Percentiles rank a stretch among this genome's conserved stretches.
Evolutionary conservation across 2,797 vertebrate species (phyloP).

Genomic region (Oreochromis grahami): DNA sequence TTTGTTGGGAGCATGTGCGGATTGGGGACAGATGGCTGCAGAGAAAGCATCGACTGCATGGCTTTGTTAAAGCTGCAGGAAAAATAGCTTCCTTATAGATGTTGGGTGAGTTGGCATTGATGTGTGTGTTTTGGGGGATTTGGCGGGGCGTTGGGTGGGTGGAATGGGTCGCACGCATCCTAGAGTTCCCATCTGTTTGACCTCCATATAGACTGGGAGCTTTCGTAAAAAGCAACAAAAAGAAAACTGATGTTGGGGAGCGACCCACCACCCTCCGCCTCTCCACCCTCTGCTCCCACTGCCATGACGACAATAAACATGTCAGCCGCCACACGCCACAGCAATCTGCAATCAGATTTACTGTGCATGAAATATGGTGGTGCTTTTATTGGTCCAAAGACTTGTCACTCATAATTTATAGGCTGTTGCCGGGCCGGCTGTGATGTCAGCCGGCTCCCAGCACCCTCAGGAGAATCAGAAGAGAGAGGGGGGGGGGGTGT

Average conservation of each 20-base stretch:
- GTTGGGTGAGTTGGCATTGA: slow-evolving; percentile 24
- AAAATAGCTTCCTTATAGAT: slow-evolving; percentile 49
- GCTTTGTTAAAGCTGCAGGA: slow-evolving; percentile 50
- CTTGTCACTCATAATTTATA: slow-evolving; percentile 98
- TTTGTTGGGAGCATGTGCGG: slow-evolving; percentile 13
- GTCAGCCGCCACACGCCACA: slow-evolving; percentile 87
- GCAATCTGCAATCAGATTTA: slow-evolving; percentile 98
- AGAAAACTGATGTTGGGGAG: slow-evolving; percentile 83
- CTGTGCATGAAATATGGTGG: slow-evolving; percentile 97
- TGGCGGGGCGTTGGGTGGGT: slow-evolving; percentile 13
- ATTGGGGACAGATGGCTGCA: slow-evolving; percentile 64
- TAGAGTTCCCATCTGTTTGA: slow-evolving; percentile 70
- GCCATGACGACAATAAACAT: slow-evolving; percentile 92
- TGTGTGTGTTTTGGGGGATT: slow-evolving; percentile 38
- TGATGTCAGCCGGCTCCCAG: slow-evolving; percentile 72
- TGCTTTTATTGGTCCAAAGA: slow-evolving; percentile 98
- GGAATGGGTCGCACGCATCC: slow-evolving; percentile 31
- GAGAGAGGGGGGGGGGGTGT: slow-evolving; percentile 9
- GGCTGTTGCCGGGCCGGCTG: slow-evolving; percentile 85
- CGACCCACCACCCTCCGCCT: slow-evolving; percentile 45
- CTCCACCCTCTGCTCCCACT: slow-evolving; percentile 77
- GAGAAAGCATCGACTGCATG: slow-evolving; percentile 42
- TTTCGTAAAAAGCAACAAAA: slow-evolving; percentile 48
- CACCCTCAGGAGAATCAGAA: slow-evolving; percentile 57
- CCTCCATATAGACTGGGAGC: slow-evolving; percentile 70